Percentiles rank a stretch among this genome's conserved stretches.
These are phyloP conservation scores for Dipus sagitta DNA, from an alignment of 2,797 vertebrate genomes.

Conservation along the genomic window DNA sequence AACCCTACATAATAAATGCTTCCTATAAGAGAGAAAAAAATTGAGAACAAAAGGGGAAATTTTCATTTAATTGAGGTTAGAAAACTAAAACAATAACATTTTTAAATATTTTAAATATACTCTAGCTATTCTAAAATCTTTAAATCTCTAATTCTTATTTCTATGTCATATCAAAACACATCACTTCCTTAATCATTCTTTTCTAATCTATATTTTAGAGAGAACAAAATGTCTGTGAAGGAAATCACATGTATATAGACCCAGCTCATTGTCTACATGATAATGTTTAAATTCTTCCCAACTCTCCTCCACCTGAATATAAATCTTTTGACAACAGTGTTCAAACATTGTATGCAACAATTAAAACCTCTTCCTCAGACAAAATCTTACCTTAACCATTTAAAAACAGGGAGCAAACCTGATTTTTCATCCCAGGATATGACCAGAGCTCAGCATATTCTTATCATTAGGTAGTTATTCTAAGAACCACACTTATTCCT, in stretches of 20 bases:
- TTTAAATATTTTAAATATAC: slow-evolving; percentile 53
- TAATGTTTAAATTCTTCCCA: background rate
- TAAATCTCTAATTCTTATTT: background rate
- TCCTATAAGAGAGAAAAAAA: slow-evolving; percentile 1
- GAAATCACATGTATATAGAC: background rate
- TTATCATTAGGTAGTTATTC: background rate
- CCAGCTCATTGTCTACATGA: background rate
- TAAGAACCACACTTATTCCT: slow-evolving; percentile 12
- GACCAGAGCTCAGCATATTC: background rate
- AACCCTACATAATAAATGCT: background rate
- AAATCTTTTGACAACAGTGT: background rate
- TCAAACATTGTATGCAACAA: background rate
- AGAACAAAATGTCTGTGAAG: background rate
- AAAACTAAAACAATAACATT: background rate
- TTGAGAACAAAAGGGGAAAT: background rate
- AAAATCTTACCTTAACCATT: background rate
- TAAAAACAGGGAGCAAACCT: background rate
- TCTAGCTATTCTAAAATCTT: slow-evolving; percentile 9
- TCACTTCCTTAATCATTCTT: background rate
- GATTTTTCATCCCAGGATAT: background rate
- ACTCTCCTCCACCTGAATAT: background rate
- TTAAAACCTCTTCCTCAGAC: background rate
- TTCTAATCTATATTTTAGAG: slow-evolving; percentile 13
- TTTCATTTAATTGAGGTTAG: slow-evolving; percentile 29
- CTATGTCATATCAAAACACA: background rate